Percentiles rank a stretch among this genome's conserved stretches.
Conservation (phyloP, 1,140 invertebrate genomes). For the Drosophila cardini region DNA sequence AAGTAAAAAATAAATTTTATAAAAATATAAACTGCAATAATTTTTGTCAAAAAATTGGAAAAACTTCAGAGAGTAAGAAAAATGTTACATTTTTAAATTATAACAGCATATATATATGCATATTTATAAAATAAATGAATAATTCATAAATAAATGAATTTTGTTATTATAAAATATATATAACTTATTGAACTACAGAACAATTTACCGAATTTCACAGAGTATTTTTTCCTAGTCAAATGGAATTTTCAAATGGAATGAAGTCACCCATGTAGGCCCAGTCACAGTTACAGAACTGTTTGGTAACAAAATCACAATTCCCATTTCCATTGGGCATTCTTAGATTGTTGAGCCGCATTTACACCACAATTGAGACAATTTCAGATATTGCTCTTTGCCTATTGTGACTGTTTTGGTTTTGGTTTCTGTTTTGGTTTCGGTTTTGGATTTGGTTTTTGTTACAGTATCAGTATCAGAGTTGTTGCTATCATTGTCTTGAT, state of each 20-base stretch:
- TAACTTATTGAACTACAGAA: too few species aligned
- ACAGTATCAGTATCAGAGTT: slow-evolving; percentile 8
- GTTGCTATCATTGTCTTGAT: slow-evolving; percentile 57
- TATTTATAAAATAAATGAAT: too few species aligned
- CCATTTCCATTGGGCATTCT: slow-evolving; percentile 4
- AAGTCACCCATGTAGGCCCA: not conserved
- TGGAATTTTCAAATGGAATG: not conserved
- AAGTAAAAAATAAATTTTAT: too few species aligned
- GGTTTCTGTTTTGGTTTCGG: slow-evolving; percentile 6
- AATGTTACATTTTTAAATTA: too few species aligned
- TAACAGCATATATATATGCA: too few species aligned
- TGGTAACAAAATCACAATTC: not conserved
- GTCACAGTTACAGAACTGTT: slow-evolving; percentile 5
- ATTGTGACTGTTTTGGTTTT: slow-evolving; percentile 40
- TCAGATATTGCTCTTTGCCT: slow-evolving; percentile 16
- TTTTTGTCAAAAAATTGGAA: too few species aligned
- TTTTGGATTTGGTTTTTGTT: not conserved
- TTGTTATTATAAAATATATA: too few species aligned
- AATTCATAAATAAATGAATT: too few species aligned
- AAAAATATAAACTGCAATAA: too few species aligned
- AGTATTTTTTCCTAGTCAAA: too few species aligned
- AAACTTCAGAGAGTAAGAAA: too few species aligned
- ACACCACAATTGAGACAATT: slow-evolving; percentile 25
- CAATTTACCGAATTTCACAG: too few species aligned
- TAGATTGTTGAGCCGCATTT: slow-evolving; percentile 5